Conservation (phyloP, 2,797 vertebrate genomes). For the Manis pentadactyla region DNA sequence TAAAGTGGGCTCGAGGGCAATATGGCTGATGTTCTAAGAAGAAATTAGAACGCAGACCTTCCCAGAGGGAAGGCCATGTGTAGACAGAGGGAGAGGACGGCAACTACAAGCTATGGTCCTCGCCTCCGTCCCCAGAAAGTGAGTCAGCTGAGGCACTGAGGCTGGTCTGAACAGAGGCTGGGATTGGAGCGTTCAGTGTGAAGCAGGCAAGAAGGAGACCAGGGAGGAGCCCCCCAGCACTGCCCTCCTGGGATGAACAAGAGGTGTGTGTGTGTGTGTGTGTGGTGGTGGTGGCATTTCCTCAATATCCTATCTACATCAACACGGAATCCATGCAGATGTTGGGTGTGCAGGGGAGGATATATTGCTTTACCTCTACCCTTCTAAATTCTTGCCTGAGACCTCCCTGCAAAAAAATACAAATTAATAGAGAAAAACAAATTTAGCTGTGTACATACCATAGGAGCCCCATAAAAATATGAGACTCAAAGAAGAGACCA, state of each 20-base stretch:
- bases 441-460: background rate
- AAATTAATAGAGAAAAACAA: background rate
- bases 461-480: background rate
- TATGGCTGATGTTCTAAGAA: background rate
- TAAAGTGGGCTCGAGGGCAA: no score
- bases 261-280: background rate
- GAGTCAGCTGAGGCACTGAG: background rate
- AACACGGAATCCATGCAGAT: background rate
- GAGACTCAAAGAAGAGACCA: background rate
- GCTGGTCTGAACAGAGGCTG: no score
- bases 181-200: background rate
- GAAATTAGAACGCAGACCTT: background rate
- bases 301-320: background rate
- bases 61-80: background rate
- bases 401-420: background rate
- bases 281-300: background rate
- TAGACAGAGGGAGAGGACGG: background rate
- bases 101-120: no score
- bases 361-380: background rate
- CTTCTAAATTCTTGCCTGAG: background rate
- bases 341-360: background rate
- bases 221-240: background rate
- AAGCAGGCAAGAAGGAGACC: rapidly evolving
- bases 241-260: background rate
- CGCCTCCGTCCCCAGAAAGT: background rate